phyloP scores from a whole-genome alignment of 2,797 vertebrate species.

The Syngnathus acus region DNA sequence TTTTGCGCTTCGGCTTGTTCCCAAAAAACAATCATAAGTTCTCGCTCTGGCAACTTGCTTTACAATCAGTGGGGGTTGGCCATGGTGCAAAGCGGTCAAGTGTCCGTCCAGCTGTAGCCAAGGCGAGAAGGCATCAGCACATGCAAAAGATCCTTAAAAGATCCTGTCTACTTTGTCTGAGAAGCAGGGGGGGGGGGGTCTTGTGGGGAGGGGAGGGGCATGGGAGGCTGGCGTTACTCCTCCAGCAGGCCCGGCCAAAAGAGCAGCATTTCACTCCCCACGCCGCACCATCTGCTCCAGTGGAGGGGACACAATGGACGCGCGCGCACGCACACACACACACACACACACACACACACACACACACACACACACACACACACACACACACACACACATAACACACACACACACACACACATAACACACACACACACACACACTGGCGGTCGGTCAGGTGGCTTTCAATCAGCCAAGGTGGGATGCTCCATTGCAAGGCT shows the following conservation, averaged over 20 bases:
- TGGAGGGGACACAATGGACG: conserved; percentile 64
- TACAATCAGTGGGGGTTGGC: conserved; percentile 42
- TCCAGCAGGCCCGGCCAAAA: conserved; percentile 85
- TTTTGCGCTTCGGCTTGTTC: conserved; percentile 46
- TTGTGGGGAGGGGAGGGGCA: conserved; percentile 71
- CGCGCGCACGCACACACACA: neutral
- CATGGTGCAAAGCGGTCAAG: conserved; percentile 64
- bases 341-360: too few relatives aligned
- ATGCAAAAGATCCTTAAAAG: conserved; percentile 41
- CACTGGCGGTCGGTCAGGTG: conserved; percentile 1
- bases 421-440: too few relatives aligned
- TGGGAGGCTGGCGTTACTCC: conserved; percentile 87
- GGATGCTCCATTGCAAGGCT: conserved; percentile 27
- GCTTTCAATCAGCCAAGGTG: conserved; percentile 46
- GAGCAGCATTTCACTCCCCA: conserved; percentile 80
- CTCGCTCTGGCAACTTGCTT: conserved; percentile 33
- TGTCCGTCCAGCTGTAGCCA: conserved; percentile 65
- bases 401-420: too few relatives aligned
- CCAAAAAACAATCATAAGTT: conserved; percentile 25
- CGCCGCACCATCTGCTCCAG: conserved; percentile 90
- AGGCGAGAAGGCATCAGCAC: conserved; percentile 58
- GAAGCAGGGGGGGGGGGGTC: conserved; percentile 58
- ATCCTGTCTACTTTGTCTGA: conserved; percentile 64
- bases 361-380: too few relatives aligned
- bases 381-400: too few relatives aligned